Evolutionary conservation across 2,113 vertebrate species (phyloP), one percentile per base, ranked within the genome.

Genomic region (Vanacampus margaritifer): DNA sequence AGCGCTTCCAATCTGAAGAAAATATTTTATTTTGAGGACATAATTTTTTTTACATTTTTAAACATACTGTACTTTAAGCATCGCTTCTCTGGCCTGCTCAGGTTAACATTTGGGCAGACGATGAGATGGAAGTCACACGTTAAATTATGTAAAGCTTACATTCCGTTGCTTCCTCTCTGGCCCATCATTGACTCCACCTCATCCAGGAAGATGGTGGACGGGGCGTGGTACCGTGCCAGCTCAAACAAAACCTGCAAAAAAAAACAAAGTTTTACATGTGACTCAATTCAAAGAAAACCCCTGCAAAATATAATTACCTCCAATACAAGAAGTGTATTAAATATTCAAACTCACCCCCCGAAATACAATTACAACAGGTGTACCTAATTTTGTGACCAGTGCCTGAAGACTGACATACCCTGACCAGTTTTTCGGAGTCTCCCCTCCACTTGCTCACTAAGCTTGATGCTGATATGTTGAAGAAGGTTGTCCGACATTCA

Each of bases 361-460:
- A 10, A 10, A 32, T 3, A 24, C 12, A 3, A 54, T 26, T 5
- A n/a, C 13, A 32, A 23, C 17, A 36, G 3, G 10, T 39, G n/a
- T 7, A 23, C 36, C 58, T 61, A 23, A 39, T 59, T 3, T 36
- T 39, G 60, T 62, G 59, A 41, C n/a, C 21, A 17, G 12, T 10
- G 2, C 23, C 13, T 36, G 23, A 1, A 65, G 17, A 59, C 17
- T 32, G 13, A 35, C 83, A 79, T 90, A 99, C 97, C 94, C 94
- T 87, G 72, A 98, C 95, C 51, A 99, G 94, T 72, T 98, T 99
- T 86, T 98, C 97, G 0, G 97, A 98, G 83, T 98, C 95, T 24
- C 96, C 95, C 48, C 97, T 95, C 97, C 97, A 99, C 75, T 99
- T 99, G 92, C 97, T 99, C 85, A 98, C 94, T 46, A 99, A 98